Evolutionary conservation across 2,113 vertebrate species (phyloP), one percentile per base, ranked within the genome.

Genomic region (Chaetura pelagica): DNA sequence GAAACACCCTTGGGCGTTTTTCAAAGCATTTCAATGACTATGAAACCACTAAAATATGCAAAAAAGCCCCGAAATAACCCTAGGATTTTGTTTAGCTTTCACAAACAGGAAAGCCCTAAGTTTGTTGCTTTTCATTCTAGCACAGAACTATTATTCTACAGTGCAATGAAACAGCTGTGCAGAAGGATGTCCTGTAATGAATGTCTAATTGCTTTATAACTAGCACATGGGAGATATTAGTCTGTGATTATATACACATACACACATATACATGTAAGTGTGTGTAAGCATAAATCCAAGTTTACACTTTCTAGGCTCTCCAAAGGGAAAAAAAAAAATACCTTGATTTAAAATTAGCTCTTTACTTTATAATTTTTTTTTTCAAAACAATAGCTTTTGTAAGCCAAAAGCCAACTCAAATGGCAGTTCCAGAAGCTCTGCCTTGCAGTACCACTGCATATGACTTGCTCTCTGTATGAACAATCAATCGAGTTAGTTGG

Each of bases 151-250:
- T 84, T 90, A 64, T 35, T 84, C 32, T 54, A 57, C 52, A 87
- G 44, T 71, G 86, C 87, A 58, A 59, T 44, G 62, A 61, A 84
- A 62, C 62, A 84, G 90, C 89, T 89, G 94, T 85, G 78, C 57
- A 81, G 67, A 66, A 58, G 57, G 90, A 66, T 69, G 35, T 32
- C 49, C 67, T 46, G n/a, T 29, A 78, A 93, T 55, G 44, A 87
- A 91, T 68, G 75, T 62, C 42, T 77, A 93, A 95, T 84, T 2
- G 2, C 66, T 92, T 96, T 92, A 66, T 84, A 96, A 94, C 81
- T 54, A 69, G 61, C 94, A 92, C 94, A 48, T 30, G 90, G 94
- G 88, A 96, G 52, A 89, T 62, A 87, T 92, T 94, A 91, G 76
- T 46, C 83, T 74, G 75, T 71, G 93, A 92, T 75, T 24, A 63